phyloP scores from a whole-genome alignment of 2,888 invertebrate genomes.

The Volucella inflata region DNA sequence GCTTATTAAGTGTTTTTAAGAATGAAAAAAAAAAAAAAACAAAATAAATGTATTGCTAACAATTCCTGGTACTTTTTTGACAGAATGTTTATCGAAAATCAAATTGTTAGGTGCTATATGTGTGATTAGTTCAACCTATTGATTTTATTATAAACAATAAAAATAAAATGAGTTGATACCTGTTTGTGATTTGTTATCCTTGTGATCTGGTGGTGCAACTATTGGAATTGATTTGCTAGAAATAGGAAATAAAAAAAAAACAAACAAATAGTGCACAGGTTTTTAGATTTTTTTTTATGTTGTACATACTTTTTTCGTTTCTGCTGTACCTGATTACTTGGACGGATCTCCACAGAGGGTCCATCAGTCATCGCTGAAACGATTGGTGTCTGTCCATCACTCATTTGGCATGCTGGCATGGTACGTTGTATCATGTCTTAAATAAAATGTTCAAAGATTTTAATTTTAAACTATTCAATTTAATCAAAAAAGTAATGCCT shows the following conservation, averaged over 20 bases:
- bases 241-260: constrained; percentile 6
- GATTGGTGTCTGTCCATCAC: constrained; percentile 85
- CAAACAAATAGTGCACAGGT: background rate
- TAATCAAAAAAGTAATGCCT: background rate
- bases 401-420: constrained; percentile 52
- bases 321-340: constrained; percentile 83
- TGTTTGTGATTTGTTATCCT: constrained; percentile 67
- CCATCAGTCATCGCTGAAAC: constrained; percentile 89
- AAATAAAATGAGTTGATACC: constrained; percentile 49
- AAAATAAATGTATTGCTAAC: no score
- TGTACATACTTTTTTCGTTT: constrained; percentile 84
- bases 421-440: constrained; percentile 69
- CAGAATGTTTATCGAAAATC: no score
- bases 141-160: background rate
- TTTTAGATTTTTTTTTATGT: background rate
- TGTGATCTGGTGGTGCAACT: constrained; percentile 77
- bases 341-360: constrained; percentile 84
- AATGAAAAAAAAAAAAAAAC: no score
- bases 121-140: no score
- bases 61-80: no score
- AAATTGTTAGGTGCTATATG: no score
- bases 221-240: constrained; percentile 79
- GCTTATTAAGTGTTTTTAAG: no score
- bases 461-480: background rate
- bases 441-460: background rate